These are phyloP conservation scores for Galbula dea DNA, from an alignment of 2,113 vertebrate species.

Conservation along the genomic window DNA sequence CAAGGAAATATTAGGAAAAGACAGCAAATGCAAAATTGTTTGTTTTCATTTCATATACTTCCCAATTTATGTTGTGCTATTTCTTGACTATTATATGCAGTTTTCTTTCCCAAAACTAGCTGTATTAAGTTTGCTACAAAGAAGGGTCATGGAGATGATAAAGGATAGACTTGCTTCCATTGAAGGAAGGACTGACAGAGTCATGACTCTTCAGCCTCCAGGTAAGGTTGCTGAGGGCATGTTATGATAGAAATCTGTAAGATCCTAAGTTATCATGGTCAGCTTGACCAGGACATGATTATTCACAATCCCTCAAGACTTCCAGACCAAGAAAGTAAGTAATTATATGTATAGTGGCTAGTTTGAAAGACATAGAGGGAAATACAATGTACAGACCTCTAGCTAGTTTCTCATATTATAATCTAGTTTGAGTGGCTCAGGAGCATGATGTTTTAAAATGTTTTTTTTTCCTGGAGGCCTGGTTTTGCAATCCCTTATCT, in stretches of 20 bases:
- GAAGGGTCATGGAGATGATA: background rate
- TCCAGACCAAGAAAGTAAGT: background rate
- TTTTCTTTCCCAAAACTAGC: background rate
- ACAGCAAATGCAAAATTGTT: background rate
- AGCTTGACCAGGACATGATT: background rate
- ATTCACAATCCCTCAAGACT: background rate
- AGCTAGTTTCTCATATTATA: background rate
- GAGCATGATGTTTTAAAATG: background rate
- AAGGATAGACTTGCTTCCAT: background rate
- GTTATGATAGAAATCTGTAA: background rate
- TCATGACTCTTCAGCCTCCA: background rate
- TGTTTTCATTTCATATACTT: background rate
- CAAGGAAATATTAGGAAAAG: background rate
- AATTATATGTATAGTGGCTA: background rate
- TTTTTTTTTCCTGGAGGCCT: background rate
- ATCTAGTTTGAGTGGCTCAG: background rate
- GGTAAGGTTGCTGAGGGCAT: background rate
- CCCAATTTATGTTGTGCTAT: background rate
- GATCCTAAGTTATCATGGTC: background rate
- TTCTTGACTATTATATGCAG: background rate
- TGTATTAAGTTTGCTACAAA: background rate
- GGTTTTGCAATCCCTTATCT: background rate
- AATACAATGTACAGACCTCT: background rate
- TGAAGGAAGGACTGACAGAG: background rate
- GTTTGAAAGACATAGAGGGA: background rate